phyloP scores from a whole-genome alignment of 2,113 vertebrate species.

The Halcyon malimbica region DNA sequence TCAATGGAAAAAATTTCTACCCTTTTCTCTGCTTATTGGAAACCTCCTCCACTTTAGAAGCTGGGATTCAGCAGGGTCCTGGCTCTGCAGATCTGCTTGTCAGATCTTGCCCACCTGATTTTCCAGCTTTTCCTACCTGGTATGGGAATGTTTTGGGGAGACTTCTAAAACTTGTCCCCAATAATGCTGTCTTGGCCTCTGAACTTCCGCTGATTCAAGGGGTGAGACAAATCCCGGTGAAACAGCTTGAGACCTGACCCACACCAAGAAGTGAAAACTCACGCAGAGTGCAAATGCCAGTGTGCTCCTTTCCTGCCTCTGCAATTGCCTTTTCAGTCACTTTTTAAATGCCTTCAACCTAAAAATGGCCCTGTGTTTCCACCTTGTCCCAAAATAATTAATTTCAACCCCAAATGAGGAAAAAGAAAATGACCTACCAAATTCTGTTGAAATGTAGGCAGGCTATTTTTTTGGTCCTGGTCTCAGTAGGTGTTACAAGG shows the following conservation, averaged over 20 bases:
- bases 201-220: neutral
- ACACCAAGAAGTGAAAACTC: neutral
- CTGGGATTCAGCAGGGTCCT: neutral
- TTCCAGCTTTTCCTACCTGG: neutral
- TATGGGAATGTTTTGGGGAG: rapidly evolving
- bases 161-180: neutral
- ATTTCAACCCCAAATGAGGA: neutral
- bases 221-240: neutral
- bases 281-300: neutral
- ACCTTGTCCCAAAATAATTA: neutral
- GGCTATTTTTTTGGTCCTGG: neutral
- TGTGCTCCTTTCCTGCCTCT: neutral
- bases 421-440: neutral
- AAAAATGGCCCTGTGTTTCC: neutral
- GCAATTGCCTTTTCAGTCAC: neutral
- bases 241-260: neutral
- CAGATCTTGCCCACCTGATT: neutral
- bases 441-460: neutral
- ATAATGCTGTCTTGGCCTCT: neutral
- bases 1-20: slow-evolving; percentile 2
- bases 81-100: neutral
- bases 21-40: slow-evolving; percentile 3
- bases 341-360: neutral
- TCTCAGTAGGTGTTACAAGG: neutral
- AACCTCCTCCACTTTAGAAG: neutral